Percentiles rank a stretch among this genome's conserved stretches.
Conservation (phyloP, 2,113 vertebrate genomes). For the Ariopsis seemanni region DNA sequence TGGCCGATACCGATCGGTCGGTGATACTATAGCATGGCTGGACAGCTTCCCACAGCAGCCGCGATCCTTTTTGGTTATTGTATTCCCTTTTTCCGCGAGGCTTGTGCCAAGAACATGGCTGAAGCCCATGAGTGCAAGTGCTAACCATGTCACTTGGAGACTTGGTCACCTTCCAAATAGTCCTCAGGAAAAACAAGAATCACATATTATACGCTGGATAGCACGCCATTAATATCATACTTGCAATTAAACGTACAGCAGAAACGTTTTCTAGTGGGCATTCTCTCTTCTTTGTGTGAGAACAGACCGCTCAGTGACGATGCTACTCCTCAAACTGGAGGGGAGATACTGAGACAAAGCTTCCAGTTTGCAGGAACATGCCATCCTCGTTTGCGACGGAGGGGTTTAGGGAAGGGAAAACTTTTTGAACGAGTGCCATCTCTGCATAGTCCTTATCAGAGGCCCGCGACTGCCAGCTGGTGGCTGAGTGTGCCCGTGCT, state of each 20-base stretch:
- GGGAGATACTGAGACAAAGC: constrained; percentile 78
- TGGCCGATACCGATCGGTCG: background rate
- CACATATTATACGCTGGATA: background rate
- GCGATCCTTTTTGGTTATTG: constrained; percentile 14
- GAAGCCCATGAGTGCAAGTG: constrained; percentile 7
- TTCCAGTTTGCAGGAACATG: constrained; percentile 77
- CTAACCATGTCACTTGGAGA: constrained; percentile 10
- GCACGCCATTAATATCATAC: background rate
- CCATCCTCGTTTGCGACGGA: constrained; percentile 77
- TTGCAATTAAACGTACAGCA: background rate
- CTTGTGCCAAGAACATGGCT: constrained; percentile 14
- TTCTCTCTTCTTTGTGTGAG: constrained; percentile 63
- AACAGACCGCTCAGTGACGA: constrained; percentile 72
- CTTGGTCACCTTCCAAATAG: background rate
- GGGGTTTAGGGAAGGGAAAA: constrained; percentile 82
- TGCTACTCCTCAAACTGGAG: constrained; percentile 78
- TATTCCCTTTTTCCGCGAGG: constrained; percentile 6
- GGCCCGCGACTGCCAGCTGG: constrained; percentile 84
- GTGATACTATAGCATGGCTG: constrained; percentile 29
- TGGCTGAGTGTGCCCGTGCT: constrained; percentile 78
- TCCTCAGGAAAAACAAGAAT: constrained; percentile 7
- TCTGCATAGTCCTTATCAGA: constrained; percentile 80
- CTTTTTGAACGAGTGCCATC: constrained; percentile 83
- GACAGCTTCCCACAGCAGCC: constrained; percentile 34
- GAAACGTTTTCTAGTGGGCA: constrained; percentile 24